These are phyloP conservation scores for Parnassius glacialis DNA, from an alignment of 2,888 invertebrate genomes.

Conservation along the genomic window DNA sequence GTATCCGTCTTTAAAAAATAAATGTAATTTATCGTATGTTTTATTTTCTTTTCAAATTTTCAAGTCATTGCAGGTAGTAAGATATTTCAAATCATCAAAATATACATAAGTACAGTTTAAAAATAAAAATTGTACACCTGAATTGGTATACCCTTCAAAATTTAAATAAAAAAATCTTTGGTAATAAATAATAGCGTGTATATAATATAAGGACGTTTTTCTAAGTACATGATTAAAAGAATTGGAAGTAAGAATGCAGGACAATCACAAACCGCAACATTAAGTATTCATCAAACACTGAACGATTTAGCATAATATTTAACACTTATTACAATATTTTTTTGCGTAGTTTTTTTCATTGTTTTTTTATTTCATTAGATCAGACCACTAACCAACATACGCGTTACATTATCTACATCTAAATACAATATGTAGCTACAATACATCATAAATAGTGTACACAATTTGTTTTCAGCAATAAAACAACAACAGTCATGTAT, in stretches of 20 bases:
- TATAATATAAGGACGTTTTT: constrained; percentile 5
- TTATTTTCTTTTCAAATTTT: too few relatives aligned
- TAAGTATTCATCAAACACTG: constrained; percentile 57
- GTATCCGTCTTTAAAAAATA: too few relatives aligned
- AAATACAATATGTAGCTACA: constrained; percentile 37
- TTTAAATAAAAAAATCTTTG: background rate
- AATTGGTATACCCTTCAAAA: background rate
- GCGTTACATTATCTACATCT: constrained; percentile 59
- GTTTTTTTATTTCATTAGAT: constrained; percentile 56
- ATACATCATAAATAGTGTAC: constrained; percentile 35
- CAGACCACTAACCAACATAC: constrained; percentile 59
- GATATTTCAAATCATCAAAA: too few relatives aligned
- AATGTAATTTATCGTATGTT: too few relatives aligned
- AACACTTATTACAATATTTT: constrained; percentile 70
- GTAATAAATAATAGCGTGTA: constrained; percentile 7
- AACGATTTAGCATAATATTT: constrained; percentile 65
- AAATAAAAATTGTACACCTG: too few relatives aligned
- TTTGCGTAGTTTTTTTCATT: constrained; percentile 44
- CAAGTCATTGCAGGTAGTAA: too few relatives aligned
- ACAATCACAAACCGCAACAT: constrained; percentile 43
- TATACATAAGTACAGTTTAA: too few relatives aligned
- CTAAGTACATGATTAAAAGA: constrained; percentile 15
- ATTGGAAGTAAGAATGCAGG: background rate
- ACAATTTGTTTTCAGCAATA: constrained; percentile 41
- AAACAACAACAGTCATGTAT: constrained; percentile 40